Percentiles rank a stretch among this genome's conserved stretches.
Evolutionary conservation across 2,888 invertebrate species (phyloP).

Genomic region (Patella pellucida): DNA sequence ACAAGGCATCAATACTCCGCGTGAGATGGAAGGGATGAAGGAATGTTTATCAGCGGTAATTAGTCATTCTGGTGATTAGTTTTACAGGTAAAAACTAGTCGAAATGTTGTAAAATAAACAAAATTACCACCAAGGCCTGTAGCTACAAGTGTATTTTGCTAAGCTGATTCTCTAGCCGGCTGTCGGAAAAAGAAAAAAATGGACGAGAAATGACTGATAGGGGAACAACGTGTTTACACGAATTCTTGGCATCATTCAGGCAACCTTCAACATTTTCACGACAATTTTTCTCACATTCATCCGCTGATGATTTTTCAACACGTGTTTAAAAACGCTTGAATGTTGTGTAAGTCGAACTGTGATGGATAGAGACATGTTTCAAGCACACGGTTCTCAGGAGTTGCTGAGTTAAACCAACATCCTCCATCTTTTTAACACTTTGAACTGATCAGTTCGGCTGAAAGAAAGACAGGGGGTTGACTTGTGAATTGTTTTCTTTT

Average conservation of each 20-base stretch:
- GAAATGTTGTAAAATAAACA: slow-evolving; percentile 12
- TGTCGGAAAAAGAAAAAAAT: background rate
- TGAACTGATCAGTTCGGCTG: too few species aligned
- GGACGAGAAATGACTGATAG: slow-evolving; percentile 1
- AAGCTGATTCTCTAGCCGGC: background rate
- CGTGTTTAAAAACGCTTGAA: background rate
- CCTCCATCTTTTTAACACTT: too few species aligned
- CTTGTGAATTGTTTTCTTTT: too few species aligned
- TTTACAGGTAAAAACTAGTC: background rate
- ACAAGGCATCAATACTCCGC: background rate
- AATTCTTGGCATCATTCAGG: background rate
- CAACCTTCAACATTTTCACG: slow-evolving; percentile 8
- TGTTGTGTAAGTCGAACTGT: too few species aligned
- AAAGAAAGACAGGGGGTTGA: too few species aligned
- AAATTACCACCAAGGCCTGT: slow-evolving; percentile 2
- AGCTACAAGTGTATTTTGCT: slow-evolving; percentile 7
- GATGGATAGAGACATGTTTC: too few species aligned
- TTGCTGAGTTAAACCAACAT: too few species aligned
- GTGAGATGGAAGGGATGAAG: background rate
- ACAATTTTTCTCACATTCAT: background rate
- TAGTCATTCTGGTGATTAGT: slow-evolving; percentile 7
- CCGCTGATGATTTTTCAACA: background rate
- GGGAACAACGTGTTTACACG: slow-evolving; percentile 1
- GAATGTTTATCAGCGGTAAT: slow-evolving; percentile 10
- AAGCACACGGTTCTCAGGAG: too few species aligned